Conservation (phyloP, 2,797 vertebrate species). For the Chrysocyon brachyurus region DNA sequence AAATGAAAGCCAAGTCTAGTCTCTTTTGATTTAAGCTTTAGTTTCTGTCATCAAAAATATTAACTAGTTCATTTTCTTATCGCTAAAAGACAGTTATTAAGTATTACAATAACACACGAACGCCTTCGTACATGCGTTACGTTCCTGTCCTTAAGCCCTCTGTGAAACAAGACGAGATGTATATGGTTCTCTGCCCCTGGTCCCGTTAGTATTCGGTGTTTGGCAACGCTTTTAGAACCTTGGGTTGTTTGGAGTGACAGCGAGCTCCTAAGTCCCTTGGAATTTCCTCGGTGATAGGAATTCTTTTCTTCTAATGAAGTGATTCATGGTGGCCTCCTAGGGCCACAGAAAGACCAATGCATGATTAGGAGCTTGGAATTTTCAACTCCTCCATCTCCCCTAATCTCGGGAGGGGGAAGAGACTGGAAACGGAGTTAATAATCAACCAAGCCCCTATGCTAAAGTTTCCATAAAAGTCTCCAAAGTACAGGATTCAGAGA, state of each 20-base stretch:
- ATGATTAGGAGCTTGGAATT: background rate
- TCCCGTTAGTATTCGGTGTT: background rate
- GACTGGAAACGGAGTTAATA: background rate
- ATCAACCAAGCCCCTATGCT: background rate
- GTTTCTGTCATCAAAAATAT: constrained; percentile 18
- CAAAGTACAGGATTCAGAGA: background rate
- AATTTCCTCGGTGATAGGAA: background rate
- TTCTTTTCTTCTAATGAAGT: background rate
- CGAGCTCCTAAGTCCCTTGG: background rate
- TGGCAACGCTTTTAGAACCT: background rate
- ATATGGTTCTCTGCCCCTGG: background rate
- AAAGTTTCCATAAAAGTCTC: background rate
- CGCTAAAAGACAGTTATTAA: background rate
- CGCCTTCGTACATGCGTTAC: background rate
- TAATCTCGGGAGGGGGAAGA: background rate
- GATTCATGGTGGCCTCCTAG: background rate
- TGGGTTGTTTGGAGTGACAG: background rate
- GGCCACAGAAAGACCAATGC: background rate
- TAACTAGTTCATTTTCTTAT: background rate
- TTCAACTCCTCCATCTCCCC: background rate
- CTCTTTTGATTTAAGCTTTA: constrained; percentile 2
- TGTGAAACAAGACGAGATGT: background rate
- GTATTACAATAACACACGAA: background rate
- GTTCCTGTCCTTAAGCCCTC: background rate
- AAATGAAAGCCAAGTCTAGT: background rate